phyloP scores from a whole-genome alignment of 2,797 vertebrate species.

The Tauraco hartlaubi region DNA sequence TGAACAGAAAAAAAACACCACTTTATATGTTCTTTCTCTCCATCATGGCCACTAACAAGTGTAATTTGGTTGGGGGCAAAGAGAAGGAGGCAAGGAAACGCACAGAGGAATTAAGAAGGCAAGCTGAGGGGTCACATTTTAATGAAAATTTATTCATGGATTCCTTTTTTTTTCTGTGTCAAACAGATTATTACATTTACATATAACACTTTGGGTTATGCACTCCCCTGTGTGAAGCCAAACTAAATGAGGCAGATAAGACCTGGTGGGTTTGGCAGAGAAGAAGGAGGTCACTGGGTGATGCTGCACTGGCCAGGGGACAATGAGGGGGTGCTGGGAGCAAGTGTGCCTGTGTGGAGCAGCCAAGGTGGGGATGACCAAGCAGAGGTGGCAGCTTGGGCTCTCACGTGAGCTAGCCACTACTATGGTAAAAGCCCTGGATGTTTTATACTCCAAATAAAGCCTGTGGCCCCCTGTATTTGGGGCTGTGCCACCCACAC shows the following conservation, averaged over 20 bases:
- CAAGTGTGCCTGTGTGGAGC: neutral
- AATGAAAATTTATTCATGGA: slow-evolving; percentile 38
- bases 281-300: fast-evolving
- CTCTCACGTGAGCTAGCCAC: neutral
- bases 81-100: neutral
- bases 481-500: neutral
- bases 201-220: neutral
- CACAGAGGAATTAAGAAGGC: neutral
- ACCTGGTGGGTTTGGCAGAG: fast-evolving
- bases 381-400: neutral
- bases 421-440: neutral
- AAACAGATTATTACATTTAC: slow-evolving; percentile 1
- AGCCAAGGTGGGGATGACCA: neutral
- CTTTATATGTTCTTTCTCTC: neutral
- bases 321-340: neutral
- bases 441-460: neutral
- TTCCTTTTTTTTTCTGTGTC: neutral
- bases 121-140: slow-evolving; percentile 1
- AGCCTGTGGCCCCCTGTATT: neutral
- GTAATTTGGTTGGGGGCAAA: neutral
- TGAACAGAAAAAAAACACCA: neutral
- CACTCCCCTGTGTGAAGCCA: neutral
- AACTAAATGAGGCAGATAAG: neutral
- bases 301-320: neutral
- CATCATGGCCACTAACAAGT: neutral